phyloP scores from a whole-genome alignment of 1,140 invertebrate genomes.

The Oryctes rhinoceros region DNA sequence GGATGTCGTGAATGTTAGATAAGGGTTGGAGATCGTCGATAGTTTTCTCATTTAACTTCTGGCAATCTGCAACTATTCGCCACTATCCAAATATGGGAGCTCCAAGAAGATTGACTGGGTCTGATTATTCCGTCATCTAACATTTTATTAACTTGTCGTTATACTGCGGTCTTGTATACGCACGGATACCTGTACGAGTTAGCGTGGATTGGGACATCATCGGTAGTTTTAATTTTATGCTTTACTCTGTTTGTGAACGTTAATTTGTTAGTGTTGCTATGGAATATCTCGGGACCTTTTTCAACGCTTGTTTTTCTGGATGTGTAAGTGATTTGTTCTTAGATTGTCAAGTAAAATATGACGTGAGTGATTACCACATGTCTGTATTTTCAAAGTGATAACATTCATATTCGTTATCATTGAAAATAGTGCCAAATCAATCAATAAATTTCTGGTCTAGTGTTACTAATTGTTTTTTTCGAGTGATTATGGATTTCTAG shows the following conservation, averaged over 20 bases:
- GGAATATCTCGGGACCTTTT: constrained; percentile 45
- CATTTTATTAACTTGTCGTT: constrained; percentile 48
- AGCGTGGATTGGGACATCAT: constrained; percentile 43
- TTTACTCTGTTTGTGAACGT: constrained; percentile 47
- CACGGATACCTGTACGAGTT: constrained; percentile 49
- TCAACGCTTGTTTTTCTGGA: not conserved
- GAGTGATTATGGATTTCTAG: not conserved
- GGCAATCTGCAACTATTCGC: constrained; percentile 58
- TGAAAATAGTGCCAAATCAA: not conserved
- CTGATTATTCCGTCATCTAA: constrained; percentile 42
- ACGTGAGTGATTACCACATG: not conserved
- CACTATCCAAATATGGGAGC: constrained; percentile 34
- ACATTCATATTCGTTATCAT: not conserved
- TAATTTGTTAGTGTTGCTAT: constrained; percentile 39
- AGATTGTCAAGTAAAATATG: not conserved
- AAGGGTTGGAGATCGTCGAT: constrained; percentile 63
- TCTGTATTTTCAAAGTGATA: not conserved
- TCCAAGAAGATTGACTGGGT: constrained; percentile 19
- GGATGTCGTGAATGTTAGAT: constrained; percentile 62
- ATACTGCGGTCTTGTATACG: constrained; percentile 50
- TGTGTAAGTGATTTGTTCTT: constrained; percentile 31
- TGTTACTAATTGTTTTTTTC: not conserved
- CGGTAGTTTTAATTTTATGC: constrained; percentile 44
- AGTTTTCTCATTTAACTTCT: constrained; percentile 59
- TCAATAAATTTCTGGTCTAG: not conserved